A percentile compares a stretch with the other conserved stretches of the same genome.
phyloP scores from a whole-genome alignment of 2,113 vertebrate species.

The Pseudonaja textilis region DNA sequence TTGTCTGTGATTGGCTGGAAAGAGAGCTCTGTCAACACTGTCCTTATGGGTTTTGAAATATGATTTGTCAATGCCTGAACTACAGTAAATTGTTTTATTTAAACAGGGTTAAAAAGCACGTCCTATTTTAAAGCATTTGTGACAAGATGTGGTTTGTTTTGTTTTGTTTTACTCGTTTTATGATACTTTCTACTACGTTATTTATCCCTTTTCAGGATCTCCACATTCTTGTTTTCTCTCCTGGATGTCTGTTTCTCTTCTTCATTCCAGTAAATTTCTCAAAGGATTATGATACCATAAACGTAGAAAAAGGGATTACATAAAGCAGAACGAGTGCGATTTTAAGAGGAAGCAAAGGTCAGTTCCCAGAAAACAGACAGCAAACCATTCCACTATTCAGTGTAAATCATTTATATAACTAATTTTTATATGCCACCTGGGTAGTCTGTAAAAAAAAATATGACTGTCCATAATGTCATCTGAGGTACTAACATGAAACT shows the following conservation, averaged over 20 bases:
- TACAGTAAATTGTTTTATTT: background rate
- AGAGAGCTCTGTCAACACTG: background rate
- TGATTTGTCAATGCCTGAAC: background rate
- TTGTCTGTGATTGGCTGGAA: background rate
- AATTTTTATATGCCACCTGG: background rate
- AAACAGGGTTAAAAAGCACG: background rate
- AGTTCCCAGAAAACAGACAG: conserved; percentile 18
- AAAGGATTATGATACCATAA: conserved; percentile 29
- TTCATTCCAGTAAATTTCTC: background rate
- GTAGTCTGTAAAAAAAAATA: background rate
- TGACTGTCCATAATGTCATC: background rate
- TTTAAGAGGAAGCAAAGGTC: conserved; percentile 6
- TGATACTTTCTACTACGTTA: background rate
- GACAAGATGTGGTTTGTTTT: background rate
- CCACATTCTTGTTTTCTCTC: background rate
- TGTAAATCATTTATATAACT: background rate
- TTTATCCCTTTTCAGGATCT: background rate
- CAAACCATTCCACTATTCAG: background rate
- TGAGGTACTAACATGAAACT: too few species aligned
- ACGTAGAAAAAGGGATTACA: conserved; percentile 45
- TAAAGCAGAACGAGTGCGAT: conserved; percentile 16
- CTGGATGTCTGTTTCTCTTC: background rate
- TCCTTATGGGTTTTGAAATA: background rate
- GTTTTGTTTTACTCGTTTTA: background rate
- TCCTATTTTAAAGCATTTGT: background rate